A percentile compares a stretch with the other conserved stretches of the same genome.
Conservation (phyloP, 2,888 invertebrate genomes). For the Neuroscelio doddi region DNA sequence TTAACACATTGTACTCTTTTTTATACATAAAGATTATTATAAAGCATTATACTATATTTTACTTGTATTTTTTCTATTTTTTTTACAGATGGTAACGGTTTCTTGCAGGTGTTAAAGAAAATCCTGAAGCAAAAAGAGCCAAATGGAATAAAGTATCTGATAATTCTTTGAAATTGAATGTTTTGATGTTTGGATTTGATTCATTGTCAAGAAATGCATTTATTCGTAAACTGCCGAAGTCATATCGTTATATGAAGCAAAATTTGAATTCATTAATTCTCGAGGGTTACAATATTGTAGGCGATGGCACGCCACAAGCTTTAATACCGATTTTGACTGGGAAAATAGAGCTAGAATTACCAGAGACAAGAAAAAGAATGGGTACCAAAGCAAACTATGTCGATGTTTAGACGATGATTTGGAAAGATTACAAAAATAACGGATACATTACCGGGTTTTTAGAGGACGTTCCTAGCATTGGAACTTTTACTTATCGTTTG, state of each 20-base stretch:
- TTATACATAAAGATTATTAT: no score
- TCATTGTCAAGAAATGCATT: slow-evolving; percentile 89
- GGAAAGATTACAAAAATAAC: slow-evolving; percentile 82
- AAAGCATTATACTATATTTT: no score
- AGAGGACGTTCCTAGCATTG: slow-evolving; percentile 88
- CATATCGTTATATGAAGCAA: slow-evolving; percentile 80
- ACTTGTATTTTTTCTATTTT: background rate
- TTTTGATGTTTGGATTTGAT: slow-evolving; percentile 91
- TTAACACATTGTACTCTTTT: no score
- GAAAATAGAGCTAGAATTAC: slow-evolving; percentile 87
- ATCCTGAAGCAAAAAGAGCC: background rate
- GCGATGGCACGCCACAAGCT: slow-evolving; percentile 91
- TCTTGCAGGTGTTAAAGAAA: slow-evolving; percentile 74
- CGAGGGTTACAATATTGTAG: slow-evolving; percentile 87
- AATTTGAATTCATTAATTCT: slow-evolving; percentile 78
- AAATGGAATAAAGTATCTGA: slow-evolving; percentile 64
- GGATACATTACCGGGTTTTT: slow-evolving; percentile 86
- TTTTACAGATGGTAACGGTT: slow-evolving; percentile 78
- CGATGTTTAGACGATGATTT: slow-evolving; percentile 88
- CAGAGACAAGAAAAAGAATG: slow-evolving; percentile 85
- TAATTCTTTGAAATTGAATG: slow-evolving; percentile 76
- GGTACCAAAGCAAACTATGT: slow-evolving; percentile 77
- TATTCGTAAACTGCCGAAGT: slow-evolving; percentile 84
- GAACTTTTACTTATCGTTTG: slow-evolving; percentile 92
- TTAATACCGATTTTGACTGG: slow-evolving; percentile 91